phyloP scores from a whole-genome alignment of 1,140 invertebrate genomes.

The Hirudo medicinalis region DNA sequence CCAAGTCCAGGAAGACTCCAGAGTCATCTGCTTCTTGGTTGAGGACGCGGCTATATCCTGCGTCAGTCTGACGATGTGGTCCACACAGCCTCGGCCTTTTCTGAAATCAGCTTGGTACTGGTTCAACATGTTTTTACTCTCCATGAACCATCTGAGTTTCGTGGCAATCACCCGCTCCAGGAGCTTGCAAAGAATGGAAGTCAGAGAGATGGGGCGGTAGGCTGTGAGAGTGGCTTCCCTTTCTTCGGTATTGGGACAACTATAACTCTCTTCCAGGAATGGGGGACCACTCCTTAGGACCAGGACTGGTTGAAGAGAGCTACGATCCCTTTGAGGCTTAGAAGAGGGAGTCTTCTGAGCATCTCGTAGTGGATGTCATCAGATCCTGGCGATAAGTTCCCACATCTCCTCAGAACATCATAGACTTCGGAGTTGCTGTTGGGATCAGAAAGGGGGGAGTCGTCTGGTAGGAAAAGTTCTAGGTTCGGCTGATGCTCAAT shows the following conservation, averaged over 20 bases:
- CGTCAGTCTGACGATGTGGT: neutral
- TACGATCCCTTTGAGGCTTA: too few relatives aligned
- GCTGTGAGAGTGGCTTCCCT: neutral
- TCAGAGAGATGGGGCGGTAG: neutral
- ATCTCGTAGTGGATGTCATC: too few relatives aligned
- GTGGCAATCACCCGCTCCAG: neutral
- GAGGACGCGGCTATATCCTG: neutral
- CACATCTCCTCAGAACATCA: too few relatives aligned
- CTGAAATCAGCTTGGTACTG: conserved; percentile 2
- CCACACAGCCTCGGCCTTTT: neutral
- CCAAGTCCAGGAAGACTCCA: too few relatives aligned
- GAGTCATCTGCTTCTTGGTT: too few relatives aligned
- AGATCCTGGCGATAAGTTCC: too few relatives aligned
- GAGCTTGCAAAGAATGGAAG: neutral
- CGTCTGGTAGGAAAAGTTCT: too few relatives aligned
- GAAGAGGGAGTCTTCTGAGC: too few relatives aligned
- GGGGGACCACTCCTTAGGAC: neutral
- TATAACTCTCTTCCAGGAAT: neutral
- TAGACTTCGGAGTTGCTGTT: too few relatives aligned
- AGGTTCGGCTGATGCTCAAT: too few relatives aligned
- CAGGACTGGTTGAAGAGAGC: too few relatives aligned
- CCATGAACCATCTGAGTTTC: neutral
- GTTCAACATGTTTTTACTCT: neutral
- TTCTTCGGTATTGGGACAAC: neutral
- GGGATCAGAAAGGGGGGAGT: too few relatives aligned